Percentiles rank a stretch among this genome's conserved stretches.
These are phyloP conservation scores for Empis livida DNA, from an alignment of 2,888 invertebrate genomes.

Conservation along the genomic window DNA sequence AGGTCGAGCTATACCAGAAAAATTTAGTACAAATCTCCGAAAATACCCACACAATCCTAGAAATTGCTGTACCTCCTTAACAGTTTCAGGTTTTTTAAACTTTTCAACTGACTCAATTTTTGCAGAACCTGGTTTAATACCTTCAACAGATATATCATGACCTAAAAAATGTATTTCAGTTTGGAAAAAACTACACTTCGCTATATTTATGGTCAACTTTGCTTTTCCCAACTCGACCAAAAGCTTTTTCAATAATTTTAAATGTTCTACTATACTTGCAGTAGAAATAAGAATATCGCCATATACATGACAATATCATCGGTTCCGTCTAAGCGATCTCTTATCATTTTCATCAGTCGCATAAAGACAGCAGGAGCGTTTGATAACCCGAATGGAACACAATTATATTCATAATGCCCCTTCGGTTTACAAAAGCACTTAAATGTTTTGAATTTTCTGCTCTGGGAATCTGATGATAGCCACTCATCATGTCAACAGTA, in stretches of 20 bases:
- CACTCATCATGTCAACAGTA: slow-evolving; percentile 5
- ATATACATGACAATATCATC: neutral
- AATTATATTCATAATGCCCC: slow-evolving; percentile 19
- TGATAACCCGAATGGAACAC: slow-evolving; percentile 19
- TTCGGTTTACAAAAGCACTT: slow-evolving; percentile 18
- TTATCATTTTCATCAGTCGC: slow-evolving; percentile 1
- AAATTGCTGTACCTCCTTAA: slow-evolving; percentile 17
- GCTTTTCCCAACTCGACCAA: neutral
- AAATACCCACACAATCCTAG: slow-evolving; percentile 22
- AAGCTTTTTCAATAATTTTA: neutral
- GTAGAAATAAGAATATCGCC: slow-evolving; percentile 2
- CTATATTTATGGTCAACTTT: neutral
- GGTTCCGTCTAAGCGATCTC: neutral
- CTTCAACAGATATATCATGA: neutral
- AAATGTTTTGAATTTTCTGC: slow-evolving; percentile 5
- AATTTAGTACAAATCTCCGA: slow-evolving; percentile 18
- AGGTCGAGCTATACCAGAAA: slow-evolving; percentile 15
- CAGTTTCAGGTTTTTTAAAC: slow-evolving; percentile 11
- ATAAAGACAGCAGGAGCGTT: slow-evolving; percentile 17
- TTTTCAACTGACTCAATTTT: slow-evolving; percentile 7
- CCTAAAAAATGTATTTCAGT: neutral
- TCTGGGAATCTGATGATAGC: slow-evolving; percentile 8
- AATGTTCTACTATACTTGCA: neutral
- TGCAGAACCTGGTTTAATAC: slow-evolving; percentile 15
- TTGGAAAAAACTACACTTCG: neutral